Conservation (phyloP, 2,113 vertebrate species). For the Rynchops niger region DNA sequence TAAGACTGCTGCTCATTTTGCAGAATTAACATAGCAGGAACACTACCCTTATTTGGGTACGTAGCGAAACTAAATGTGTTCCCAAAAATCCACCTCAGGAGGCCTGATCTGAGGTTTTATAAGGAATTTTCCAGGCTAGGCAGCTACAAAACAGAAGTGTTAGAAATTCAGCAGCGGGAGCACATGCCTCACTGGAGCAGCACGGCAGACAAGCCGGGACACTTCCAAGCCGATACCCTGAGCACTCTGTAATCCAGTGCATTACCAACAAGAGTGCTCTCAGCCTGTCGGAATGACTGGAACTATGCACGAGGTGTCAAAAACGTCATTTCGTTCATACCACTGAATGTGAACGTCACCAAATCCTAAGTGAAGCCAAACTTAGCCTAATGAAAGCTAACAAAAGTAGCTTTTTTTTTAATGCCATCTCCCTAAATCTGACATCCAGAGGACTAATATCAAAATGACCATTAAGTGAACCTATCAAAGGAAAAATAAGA, state of each 20-base stretch:
- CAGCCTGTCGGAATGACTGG: not conserved
- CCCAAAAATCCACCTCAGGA: not conserved
- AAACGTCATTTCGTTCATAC: not conserved
- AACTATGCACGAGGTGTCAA: not conserved
- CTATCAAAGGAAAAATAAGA: not conserved
- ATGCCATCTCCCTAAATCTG: not conserved
- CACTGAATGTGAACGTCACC: not conserved
- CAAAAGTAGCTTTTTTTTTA: not conserved
- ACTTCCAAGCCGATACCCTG: not conserved
- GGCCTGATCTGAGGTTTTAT: not conserved
- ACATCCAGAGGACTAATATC: not conserved
- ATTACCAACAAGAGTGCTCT: not conserved
- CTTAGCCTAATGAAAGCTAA: not conserved
- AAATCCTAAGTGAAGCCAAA: not conserved
- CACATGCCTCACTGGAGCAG: not conserved
- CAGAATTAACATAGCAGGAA: slow-evolving; percentile 8
- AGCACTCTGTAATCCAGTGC: not conserved
- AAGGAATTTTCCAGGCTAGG: not conserved
- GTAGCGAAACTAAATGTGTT: not conserved
- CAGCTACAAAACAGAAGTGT: not conserved
- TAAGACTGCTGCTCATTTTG: slow-evolving; percentile 20
- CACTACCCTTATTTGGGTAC: not conserved
- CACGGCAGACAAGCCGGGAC: not conserved
- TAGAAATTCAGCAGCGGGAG: not conserved
- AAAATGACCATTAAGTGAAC: not conserved